Base-by-base conservation (phyloP, 2,888 invertebrate genomes). In the Chloromyia formosa region DNA sequence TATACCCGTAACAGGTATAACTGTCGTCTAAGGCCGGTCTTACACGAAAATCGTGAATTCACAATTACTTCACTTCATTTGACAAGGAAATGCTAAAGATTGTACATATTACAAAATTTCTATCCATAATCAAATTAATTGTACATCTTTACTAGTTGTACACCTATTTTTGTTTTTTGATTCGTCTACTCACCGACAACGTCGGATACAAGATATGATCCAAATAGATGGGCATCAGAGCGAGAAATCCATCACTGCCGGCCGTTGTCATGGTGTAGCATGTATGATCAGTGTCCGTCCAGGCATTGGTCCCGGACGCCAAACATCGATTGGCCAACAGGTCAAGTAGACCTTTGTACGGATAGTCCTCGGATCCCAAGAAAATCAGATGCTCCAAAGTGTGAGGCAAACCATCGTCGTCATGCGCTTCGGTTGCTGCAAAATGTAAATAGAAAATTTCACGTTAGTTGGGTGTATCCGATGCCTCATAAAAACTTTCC, bases 311-410 rank as follows among this genome's bases (percentile, higher is more conserved):
- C 0, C 96, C 96, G 54, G 94, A 94, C 1, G 96, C 95, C 81
- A 95, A 88, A 82, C 95, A 96, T 45, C 95, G 88, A 84, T 96
- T 96, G 7, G 96, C 96, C 79, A 96, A 85, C 72, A 96, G 87
- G 86, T 97, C 96, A 77, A 97, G 85, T 62, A 96, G 91, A 3
- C 96, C 96, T 84, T 95, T 96, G 83, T 92, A 96, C 0, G 96
- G 96, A 83, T 94, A 96, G 14, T 93, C 88, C 82, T 96, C 91
- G 78, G 95, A 96, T 0, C 96, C 97, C 83, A 96, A 87, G 84
- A 97, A 97, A 68, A 97, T 90, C 12, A 97, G 88, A 86, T 97
- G 96, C 82, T 97, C 96, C 84, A 97, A 86, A 0, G 96, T 96
- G 82, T 97, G 96, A 0, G 97, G 96, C 74, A 97, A 84, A 1